Conservation (phyloP, 2,113 vertebrate genomes). For the Nothobranchius furzeri region DNA sequence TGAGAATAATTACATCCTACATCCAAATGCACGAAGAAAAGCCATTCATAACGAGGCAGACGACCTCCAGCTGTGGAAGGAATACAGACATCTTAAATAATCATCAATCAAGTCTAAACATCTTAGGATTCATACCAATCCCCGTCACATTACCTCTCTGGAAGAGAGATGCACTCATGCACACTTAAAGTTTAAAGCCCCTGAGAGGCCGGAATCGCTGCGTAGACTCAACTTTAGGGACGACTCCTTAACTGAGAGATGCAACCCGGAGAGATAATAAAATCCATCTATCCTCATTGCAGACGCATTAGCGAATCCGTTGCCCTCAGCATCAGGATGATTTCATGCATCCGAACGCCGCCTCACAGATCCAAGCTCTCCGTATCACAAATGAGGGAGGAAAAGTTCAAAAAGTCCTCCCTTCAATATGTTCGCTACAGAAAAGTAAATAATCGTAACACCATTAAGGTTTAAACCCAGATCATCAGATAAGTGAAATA, state of each 20-base stretch:
- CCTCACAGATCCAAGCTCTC: slow-evolving; percentile 8
- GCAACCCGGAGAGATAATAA: slow-evolving; percentile 30
- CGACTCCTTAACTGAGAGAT: slow-evolving; percentile 29
- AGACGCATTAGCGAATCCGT: slow-evolving; percentile 30
- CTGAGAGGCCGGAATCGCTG: slow-evolving; percentile 11
- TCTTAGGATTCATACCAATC: slow-evolving; percentile 2
- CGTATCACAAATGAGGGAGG: neutral
- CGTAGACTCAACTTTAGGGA: slow-evolving; percentile 35
- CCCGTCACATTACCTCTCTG: slow-evolving; percentile 1
- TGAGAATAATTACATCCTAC: slow-evolving; percentile 13
- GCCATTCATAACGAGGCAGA: neutral
- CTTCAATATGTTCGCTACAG: neutral
- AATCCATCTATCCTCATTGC: slow-evolving; percentile 51
- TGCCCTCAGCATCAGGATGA: slow-evolving; percentile 39
- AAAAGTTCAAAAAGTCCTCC: neutral
- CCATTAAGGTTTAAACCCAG: neutral
- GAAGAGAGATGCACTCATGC: slow-evolving; percentile 4
- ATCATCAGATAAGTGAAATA: neutral
- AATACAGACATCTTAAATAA: neutral
- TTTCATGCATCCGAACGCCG: slow-evolving; percentile 37
- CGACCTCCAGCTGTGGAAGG: neutral
- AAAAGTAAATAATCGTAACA: neutral
- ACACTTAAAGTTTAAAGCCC: slow-evolving; percentile 19
- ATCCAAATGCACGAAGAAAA: neutral
- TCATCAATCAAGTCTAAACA: neutral